Evolutionary conservation across 2,888 invertebrate species (phyloP), one percentile per base, ranked within the genome.

Genomic region (Lissonota sp.): DNA sequence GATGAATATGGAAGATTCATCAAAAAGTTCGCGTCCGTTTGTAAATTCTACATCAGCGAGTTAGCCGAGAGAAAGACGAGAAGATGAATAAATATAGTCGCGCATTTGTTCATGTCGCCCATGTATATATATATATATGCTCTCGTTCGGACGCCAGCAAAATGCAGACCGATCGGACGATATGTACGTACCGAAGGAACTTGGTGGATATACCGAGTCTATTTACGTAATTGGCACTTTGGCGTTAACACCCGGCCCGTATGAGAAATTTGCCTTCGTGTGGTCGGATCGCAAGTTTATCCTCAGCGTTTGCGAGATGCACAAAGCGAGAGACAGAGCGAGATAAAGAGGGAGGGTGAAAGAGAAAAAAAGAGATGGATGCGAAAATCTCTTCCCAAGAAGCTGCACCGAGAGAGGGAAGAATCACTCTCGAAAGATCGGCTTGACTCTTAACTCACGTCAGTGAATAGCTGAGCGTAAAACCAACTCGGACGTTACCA

Each of bases 211-310:
- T 69, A 80, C 80, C 64, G 69, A 81, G 73, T 81, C 77, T 81
- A 81, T 81, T 81, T 77, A 77, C 76, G 80, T 81, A 81, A 81
- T 81, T 77, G 80, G 80, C 80, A 81, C 76, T 81, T 81, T 73
- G 77, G 73, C 77, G 72, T 77, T 81, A 81, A 81, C 80, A 80
- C 72, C 80, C 62, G 67, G 63, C 26, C 72, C 64, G 72, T 49
- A 80, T 76, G 80, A 80, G 80, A 80, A 80, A 80, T 80, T 80
- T 80, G 72, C 80, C 72, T 80, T 57, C 72, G 76, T 80, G 66
- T 57, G 76, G 60, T 72, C 80, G 63, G n/a, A n/a, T n/a, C n/a
- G n/a, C n/a, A n/a, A n/a, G n/a, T n/a, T n/a, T n/a, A n/a, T n/a
- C n/a, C n/a, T n/a, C n/a, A n/a, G n/a, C n/a, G n/a, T n/a, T n/a